phyloP scores from a whole-genome alignment of 1,140 invertebrate genomes.

The Steinernema khuongi region DNA sequence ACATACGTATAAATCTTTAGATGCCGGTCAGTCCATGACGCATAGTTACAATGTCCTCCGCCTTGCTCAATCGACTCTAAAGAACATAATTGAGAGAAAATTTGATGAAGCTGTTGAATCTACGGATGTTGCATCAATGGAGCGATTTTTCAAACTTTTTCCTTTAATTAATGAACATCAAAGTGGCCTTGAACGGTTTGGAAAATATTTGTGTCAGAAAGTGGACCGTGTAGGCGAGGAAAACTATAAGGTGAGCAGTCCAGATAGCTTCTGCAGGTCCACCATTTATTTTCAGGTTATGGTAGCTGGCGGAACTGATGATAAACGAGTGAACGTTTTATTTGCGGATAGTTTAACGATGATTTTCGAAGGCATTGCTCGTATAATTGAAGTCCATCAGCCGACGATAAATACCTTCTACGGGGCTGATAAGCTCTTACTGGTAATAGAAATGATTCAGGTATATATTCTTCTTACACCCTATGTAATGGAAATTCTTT shows the following conservation, averaged over 20 bases:
- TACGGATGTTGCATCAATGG: constrained; percentile 63
- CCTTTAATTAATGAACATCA: constrained; percentile 84
- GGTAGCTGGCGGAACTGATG: constrained; percentile 62
- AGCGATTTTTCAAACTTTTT: constrained; percentile 95
- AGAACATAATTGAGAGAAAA: constrained; percentile 70
- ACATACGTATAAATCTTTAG: constrained; percentile 29
- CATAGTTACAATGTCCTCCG: constrained; percentile 68
- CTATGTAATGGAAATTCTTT: constrained; percentile 53
- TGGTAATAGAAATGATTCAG: constrained; percentile 52
- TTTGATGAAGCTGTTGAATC: constrained; percentile 46
- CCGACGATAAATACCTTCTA: constrained; percentile 89
- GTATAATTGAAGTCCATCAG: constrained; percentile 80
- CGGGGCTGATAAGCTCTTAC: constrained; percentile 63
- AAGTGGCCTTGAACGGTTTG: constrained; percentile 83
- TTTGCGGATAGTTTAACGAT: constrained; percentile 76
- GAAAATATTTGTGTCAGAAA: constrained; percentile 75
- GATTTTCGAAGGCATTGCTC: constrained; percentile 80
- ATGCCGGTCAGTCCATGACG: constrained; percentile 47
- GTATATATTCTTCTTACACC: constrained; percentile 21
- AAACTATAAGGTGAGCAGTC: constrained; percentile 65
- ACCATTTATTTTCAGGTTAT: constrained; percentile 42
- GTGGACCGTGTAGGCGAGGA: constrained; percentile 50
- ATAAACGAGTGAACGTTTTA: constrained; percentile 71
- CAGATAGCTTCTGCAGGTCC: background rate
- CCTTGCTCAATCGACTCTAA: constrained; percentile 74